Evolutionary conservation across 2,113 vertebrate genomes (phyloP).

Genomic region (Motacilla tschutschensis): DNA sequence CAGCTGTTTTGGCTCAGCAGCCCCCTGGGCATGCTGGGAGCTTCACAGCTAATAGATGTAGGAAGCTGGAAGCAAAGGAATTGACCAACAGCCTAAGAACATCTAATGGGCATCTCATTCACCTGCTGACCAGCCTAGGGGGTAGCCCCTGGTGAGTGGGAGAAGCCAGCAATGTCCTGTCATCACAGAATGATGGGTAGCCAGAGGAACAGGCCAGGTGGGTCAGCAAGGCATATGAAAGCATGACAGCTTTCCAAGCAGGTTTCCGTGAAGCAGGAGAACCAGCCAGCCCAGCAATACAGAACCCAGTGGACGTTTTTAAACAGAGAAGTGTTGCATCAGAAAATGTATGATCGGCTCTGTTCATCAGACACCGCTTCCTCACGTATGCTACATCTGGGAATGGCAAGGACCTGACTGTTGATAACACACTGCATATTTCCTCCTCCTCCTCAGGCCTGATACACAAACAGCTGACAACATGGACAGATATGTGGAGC

Average conservation of each 20-base stretch:
- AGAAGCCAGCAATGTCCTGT: not conserved
- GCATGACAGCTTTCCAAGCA: constrained; percentile 43
- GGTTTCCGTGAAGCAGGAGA: constrained; percentile 41
- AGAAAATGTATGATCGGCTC: not conserved
- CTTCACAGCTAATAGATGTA: not conserved
- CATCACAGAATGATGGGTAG: constrained; percentile 14
- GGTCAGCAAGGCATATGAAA: not conserved
- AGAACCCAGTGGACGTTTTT: constrained; percentile 19
- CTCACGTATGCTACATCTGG: not conserved
- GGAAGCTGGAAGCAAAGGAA: not conserved
- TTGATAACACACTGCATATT: constrained; percentile 14
- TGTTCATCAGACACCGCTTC: constrained; percentile 14
- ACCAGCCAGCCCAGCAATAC: constrained; percentile 48
- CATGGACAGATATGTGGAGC: constrained; percentile 12
- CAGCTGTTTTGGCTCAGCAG: not conserved
- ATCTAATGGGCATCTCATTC: not conserved
- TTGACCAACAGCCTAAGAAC: not conserved
- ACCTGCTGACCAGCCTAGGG: not conserved
- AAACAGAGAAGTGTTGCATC: constrained; percentile 26
- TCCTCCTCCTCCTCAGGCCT: constrained; percentile 30
- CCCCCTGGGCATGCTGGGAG: not conserved
- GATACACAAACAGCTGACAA: constrained; percentile 43
- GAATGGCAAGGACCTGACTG: constrained; percentile 21
- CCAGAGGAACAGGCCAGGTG: constrained; percentile 36
- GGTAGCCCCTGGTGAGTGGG: not conserved